Evolutionary conservation across 2,113 vertebrate species (phyloP).

Genomic region (Nanorana parkeri): DNA sequence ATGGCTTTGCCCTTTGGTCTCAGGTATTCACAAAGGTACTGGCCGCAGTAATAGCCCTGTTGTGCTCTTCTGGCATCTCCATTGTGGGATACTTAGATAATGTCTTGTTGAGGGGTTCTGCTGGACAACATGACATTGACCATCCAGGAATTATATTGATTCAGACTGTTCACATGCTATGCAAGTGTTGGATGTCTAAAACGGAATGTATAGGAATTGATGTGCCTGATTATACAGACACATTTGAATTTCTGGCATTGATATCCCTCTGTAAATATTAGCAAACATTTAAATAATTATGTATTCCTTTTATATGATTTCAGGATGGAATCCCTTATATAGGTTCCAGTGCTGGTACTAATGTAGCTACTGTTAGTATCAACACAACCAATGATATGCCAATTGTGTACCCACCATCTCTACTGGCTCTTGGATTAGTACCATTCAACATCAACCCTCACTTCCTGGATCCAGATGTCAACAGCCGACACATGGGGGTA

Average conservation of each 20-base stretch:
- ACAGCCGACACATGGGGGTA: slow-evolving; percentile 87
- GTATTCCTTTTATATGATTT: not conserved
- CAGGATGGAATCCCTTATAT: slow-evolving; percentile 86
- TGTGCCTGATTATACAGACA: too few species aligned
- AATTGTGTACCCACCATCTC: slow-evolving; percentile 82
- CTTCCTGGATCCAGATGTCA: slow-evolving; percentile 78
- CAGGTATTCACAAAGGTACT: too few species aligned
- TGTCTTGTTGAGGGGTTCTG: too few species aligned
- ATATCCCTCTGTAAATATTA: not conserved
- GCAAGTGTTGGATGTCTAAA: too few species aligned
- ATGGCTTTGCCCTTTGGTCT: too few species aligned
- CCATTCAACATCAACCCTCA: slow-evolving; percentile 91
- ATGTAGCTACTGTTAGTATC: slow-evolving; percentile 83
- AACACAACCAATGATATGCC: slow-evolving; percentile 90
- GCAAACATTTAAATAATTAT: not conserved
- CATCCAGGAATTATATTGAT: too few species aligned
- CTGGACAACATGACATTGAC: too few species aligned
- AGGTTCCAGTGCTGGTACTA: slow-evolving; percentile 86
- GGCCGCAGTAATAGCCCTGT: too few species aligned
- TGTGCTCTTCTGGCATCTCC: too few species aligned
- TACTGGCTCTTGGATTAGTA: slow-evolving; percentile 80
- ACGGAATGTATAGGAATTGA: too few species aligned
- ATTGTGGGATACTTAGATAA: too few species aligned
- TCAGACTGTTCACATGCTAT: too few species aligned
- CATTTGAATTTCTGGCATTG: not conserved